These are phyloP conservation scores for Okamejei kenojei DNA, from an alignment of 2,797 vertebrate species.

Conservation along the genomic window DNA sequence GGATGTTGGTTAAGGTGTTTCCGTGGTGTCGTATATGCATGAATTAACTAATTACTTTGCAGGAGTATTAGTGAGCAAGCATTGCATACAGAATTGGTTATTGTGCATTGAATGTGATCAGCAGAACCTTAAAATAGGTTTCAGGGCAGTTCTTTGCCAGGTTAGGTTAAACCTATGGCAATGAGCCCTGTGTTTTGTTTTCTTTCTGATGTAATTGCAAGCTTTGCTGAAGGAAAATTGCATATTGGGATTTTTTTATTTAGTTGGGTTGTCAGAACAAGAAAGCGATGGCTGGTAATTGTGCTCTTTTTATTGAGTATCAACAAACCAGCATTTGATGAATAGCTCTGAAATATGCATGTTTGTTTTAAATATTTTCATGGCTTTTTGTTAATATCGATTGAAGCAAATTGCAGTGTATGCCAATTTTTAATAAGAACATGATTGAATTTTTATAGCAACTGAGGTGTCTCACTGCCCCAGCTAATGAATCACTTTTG, in stretches of 20 bases:
- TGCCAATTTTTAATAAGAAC: background rate
- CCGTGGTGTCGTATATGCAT: too few species aligned
- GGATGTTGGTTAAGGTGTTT: background rate
- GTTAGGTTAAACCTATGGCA: background rate
- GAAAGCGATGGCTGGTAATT: background rate
- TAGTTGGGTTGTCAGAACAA: background rate
- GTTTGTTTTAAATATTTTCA: background rate
- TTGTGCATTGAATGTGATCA: background rate
- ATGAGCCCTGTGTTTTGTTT: background rate
- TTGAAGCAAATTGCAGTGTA: background rate
- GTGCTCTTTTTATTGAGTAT: background rate
- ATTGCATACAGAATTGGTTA: background rate
- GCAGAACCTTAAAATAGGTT: background rate
- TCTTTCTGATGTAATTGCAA: background rate
- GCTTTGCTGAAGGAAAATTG: background rate
- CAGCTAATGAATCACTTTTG: background rate
- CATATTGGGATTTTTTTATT: background rate
- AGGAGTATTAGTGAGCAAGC: background rate
- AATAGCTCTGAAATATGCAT: background rate
- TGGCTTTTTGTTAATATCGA: background rate
- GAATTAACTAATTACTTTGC: background rate
- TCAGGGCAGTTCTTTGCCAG: background rate
- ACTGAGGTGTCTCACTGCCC: background rate
- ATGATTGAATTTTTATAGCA: background rate
- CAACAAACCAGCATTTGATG: background rate